Percentiles rank a stretch among this genome's conserved stretches.
Conservation (phyloP, 2,113 vertebrate species). For the Larimichthys polyactis region DNA sequence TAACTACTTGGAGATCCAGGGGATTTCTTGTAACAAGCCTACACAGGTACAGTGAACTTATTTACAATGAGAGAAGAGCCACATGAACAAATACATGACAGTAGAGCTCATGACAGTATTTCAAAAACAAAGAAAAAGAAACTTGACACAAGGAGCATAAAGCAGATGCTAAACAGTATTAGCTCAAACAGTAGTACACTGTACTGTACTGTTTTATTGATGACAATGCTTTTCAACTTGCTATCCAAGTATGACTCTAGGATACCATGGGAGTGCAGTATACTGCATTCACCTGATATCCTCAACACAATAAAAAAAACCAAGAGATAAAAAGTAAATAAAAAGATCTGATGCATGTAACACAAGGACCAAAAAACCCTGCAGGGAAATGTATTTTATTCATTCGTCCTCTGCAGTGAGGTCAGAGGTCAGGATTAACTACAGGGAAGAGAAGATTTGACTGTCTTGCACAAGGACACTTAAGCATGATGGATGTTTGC, state of each 20-base stretch:
- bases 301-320: neutral
- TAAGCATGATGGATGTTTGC: neutral
- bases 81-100: no score
- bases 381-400: neutral
- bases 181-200: neutral
- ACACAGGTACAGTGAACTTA: constrained; percentile 87
- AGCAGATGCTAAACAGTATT: no score
- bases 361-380: neutral
- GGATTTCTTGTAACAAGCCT: constrained; percentile 92
- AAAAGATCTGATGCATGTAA: neutral
- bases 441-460: neutral
- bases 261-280: no score
- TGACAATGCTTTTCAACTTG: no score
- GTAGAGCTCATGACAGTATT: no score
- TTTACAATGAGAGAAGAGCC: no score
- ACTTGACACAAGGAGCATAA: no score
- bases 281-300: neutral
- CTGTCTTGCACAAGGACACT: neutral
- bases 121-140: no score
- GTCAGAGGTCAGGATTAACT: neutral
- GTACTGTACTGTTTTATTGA: neutral
- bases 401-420: neutral
- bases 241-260: no score
- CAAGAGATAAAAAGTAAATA: no score
- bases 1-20: constrained; percentile 97